These are phyloP conservation scores for Dendropsophus ebraccatus DNA, from an alignment of 2,113 vertebrate species.

Conservation along the genomic window DNA sequence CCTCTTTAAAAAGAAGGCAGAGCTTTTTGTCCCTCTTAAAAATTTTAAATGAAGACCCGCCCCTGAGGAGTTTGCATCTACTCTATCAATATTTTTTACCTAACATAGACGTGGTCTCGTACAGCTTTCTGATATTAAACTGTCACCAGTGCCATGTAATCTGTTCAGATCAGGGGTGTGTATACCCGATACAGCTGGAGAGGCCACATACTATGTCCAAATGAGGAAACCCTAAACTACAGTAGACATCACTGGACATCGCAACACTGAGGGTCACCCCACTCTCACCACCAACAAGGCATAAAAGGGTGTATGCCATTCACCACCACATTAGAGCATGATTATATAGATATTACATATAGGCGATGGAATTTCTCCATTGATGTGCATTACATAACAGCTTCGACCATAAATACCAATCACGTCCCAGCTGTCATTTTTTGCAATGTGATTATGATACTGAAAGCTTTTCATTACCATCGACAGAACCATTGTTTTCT, in stretches of 20 bases:
- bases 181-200: background rate
- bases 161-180: background rate
- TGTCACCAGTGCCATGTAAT: background rate
- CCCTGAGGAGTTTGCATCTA: background rate
- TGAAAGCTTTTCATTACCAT: constrained; percentile 14
- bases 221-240: too few species aligned
- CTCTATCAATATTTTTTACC: too few species aligned
- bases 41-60: too few species aligned
- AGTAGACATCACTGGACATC: too few species aligned
- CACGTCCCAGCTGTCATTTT: background rate
- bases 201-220: background rate
- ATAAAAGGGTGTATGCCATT: too few species aligned
- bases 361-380: background rate
- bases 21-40: background rate
- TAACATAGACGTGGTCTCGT: accelerated
- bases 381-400: background rate
- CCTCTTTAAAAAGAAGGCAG: background rate
- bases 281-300: background rate
- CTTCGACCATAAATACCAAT: background rate
- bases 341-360: background rate
- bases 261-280: background rate
- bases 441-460: background rate
- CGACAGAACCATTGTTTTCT: constrained; percentile 2
- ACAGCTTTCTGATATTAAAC: background rate
- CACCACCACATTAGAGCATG: background rate